Evolutionary conservation across 2,113 vertebrate species (phyloP), one percentile per base, ranked within the genome.

Genomic region (Pituophis catenifer): DNA sequence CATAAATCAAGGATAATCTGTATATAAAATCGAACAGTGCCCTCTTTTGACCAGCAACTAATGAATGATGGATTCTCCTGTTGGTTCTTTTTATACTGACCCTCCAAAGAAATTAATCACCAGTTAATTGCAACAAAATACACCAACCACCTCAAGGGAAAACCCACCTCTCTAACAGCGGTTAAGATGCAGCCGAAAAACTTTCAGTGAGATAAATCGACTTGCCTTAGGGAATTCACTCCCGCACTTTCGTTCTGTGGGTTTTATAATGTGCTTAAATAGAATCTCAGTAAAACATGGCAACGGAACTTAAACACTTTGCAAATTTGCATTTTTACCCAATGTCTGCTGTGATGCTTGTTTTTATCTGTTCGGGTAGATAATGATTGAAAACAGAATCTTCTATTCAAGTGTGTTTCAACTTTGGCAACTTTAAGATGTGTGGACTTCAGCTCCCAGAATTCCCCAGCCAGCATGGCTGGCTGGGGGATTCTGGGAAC

Each of bases 301-400:
- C 65, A 86, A 33, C n/a, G 23, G 75, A 91, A 33, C 75, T 54
- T 70, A 58, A 92, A 85, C 87, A 91, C 33, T 91, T 91, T 70
- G 24, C 15, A 38, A 88, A 92, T 92, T 94, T 92, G 91, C 93
- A 94, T 87, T 94, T 92, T 90, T 92, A 86, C 57, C 50, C 89
- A 62, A 57, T 54, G 70, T 24, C 48, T 88, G 38, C 38, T 26
- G 91, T 15, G 89, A 57, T 65, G 50, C 70, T 70, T 86, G 75
- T 62, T 29, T 15, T 54, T 17, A 92, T n/a, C 55, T 86, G 65
- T 70, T 57, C 70, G 8, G 50, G 29, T 58, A 70, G 75, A 86
- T 59, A 33, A 86, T 17, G 75, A 93, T 26, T 58, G 38, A 3
- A 75, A 21, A 26, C 33, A 9, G 48, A 62, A 75, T 50, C 17